These are phyloP conservation scores for Solea solea DNA, from an alignment of 2,113 vertebrate species.

Conservation along the genomic window DNA sequence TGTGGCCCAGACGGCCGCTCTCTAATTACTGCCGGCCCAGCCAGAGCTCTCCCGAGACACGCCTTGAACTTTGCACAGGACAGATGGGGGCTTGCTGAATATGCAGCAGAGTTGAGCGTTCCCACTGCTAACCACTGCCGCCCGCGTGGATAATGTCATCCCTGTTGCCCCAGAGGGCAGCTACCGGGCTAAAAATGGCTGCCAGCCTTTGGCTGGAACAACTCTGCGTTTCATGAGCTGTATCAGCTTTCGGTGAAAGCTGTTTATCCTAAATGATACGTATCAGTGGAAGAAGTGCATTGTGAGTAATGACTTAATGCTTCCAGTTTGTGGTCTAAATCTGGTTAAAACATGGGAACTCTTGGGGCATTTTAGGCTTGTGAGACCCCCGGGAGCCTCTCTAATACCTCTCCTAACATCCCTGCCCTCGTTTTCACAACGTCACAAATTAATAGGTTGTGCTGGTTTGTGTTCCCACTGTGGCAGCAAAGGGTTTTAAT, in stretches of 20 bases:
- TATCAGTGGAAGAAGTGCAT: conserved; percentile 40
- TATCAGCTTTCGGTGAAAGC: conserved; percentile 37
- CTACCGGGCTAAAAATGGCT: conserved; percentile 69
- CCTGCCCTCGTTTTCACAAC: conserved; percentile 18
- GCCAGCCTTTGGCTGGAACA: conserved; percentile 54
- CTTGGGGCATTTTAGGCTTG: conserved; percentile 2
- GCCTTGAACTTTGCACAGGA: conserved; percentile 81
- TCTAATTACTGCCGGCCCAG: conserved; percentile 77
- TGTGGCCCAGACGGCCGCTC: conserved; percentile 73
- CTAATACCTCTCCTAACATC: conserved; percentile 12
- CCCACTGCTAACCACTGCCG: conserved; percentile 74
- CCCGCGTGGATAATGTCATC: conserved; percentile 76
- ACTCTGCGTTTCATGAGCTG: conserved; percentile 33
- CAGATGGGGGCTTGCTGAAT: conserved; percentile 75
- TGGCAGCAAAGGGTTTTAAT: conserved; percentile 29
- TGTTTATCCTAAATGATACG: conserved; percentile 29
- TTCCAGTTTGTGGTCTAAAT: conserved; percentile 36
- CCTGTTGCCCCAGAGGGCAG: conserved; percentile 66
- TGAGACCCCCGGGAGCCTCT: conserved; percentile 22
- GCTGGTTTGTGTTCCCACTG: conserved; percentile 7
- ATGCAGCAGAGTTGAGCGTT: conserved; percentile 68
- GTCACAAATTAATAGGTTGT: conserved; percentile 20
- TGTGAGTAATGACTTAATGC: conserved; percentile 42
- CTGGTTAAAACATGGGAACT: conserved; percentile 23
- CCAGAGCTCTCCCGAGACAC: conserved; percentile 74